Conservation (phyloP, 2,888 invertebrate species). For the Macrophya annulata region DNA sequence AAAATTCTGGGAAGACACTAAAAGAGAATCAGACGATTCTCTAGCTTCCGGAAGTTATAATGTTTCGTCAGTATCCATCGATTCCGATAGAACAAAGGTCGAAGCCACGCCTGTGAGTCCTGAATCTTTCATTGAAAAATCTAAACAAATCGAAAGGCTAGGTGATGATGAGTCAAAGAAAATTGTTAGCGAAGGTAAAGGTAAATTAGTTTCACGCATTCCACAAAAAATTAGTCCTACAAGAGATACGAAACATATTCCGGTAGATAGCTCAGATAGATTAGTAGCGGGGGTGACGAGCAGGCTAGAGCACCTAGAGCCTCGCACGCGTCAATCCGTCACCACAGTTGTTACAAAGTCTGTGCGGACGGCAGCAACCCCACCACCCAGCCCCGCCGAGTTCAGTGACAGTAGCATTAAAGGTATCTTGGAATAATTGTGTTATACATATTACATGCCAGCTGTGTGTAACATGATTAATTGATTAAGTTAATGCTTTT, state of each 20-base stretch:
- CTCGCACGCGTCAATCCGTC: conserved; percentile 78
- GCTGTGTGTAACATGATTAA: conserved; percentile 80
- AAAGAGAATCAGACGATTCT: conserved; percentile 67
- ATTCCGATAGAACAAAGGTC: conserved; percentile 59
- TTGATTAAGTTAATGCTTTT: conserved; percentile 77
- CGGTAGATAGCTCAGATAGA: conserved; percentile 62
- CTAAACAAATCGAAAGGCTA: conserved; percentile 41
- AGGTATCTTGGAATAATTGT: conserved; percentile 79
- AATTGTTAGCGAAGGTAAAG: conserved; percentile 54
- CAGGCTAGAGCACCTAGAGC: conserved; percentile 77
- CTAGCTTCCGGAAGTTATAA: conserved; percentile 69
- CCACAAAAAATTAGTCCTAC: conserved; percentile 70
- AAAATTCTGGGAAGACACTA: conserved; percentile 67
- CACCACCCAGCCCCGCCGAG: conserved; percentile 79
- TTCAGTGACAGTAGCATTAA: conserved; percentile 79
- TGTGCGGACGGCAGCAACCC: conserved; percentile 79
- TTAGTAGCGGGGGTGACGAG: conserved; percentile 70
- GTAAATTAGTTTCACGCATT: conserved; percentile 69
- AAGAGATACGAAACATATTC: conserved; percentile 61
- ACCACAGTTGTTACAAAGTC: conserved; percentile 79
- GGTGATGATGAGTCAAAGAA: conserved; percentile 61
- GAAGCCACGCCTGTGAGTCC: conserved; percentile 60
- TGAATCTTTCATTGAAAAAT: conserved; percentile 34
- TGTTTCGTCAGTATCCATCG: conserved; percentile 65
- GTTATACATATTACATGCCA: conserved; percentile 79